These are phyloP conservation scores for Drosophila nigromelanica DNA, from an alignment of 1,140 invertebrate species.

Conservation along the genomic window DNA sequence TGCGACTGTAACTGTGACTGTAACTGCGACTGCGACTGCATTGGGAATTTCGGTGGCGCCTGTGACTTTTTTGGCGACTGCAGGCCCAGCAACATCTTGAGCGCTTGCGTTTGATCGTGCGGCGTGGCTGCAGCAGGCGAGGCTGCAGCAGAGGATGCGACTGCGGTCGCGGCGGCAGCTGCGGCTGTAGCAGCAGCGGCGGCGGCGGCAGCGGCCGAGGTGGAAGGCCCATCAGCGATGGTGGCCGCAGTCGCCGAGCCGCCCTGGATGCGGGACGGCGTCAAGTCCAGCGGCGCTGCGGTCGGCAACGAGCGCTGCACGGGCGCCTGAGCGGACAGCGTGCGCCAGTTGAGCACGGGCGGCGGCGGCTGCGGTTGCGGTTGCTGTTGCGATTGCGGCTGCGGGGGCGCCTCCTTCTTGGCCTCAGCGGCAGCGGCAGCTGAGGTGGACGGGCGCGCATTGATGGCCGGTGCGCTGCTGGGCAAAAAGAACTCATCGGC, in stretches of 20 bases:
- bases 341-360: conserved; percentile 10
- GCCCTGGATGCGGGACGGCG: background rate
- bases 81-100: conserved; percentile 52
- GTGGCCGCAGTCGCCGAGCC: background rate
- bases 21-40: background rate
- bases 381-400: background rate
- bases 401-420: background rate
- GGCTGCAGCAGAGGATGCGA: no score
- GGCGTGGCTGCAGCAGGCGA: background rate
- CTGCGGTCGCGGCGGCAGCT: no score
- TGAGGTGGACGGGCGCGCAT: conserved; percentile 2
- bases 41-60: background rate
- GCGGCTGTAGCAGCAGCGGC: no score
- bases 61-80: conserved; percentile 1
- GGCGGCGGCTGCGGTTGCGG: background rate
- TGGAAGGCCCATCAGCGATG: no score
- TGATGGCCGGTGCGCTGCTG: background rate
- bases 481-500: conserved; percentile 47
- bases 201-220: no score
- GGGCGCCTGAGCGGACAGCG: background rate
- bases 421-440: conserved; percentile 4
- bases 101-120: conserved; percentile 48
- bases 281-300: background rate
- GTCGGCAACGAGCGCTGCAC: no score
- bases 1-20: background rate